Evolutionary conservation across 2,888 invertebrate genomes (phyloP).

Genomic region (Celastrina argiolus): DNA sequence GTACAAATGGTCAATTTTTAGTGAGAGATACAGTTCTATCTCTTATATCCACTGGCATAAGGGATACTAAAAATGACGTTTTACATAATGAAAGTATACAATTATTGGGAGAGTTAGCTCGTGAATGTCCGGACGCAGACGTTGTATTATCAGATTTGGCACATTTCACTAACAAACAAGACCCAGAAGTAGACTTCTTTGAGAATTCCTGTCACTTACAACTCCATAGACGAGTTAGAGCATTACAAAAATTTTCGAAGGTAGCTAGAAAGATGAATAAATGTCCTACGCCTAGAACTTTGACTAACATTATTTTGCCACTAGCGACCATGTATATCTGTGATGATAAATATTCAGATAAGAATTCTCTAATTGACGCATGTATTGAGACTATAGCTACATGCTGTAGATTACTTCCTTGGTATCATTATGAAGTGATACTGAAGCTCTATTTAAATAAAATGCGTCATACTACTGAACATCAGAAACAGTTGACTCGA

Average conservation of each 20-base stretch:
- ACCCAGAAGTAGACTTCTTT: constrained; percentile 95
- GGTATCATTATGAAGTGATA: constrained; percentile 92
- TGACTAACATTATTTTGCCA: constrained; percentile 92
- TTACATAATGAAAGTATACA: constrained; percentile 88
- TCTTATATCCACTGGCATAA: constrained; percentile 84
- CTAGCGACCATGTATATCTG: constrained; percentile 88
- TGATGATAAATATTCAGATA: constrained; percentile 84
- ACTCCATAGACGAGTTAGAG: constrained; percentile 89
- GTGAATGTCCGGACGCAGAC: constrained; percentile 84
- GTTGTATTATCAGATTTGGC: constrained; percentile 84
- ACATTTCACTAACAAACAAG: constrained; percentile 81
- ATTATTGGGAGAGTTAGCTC: constrained; percentile 85
- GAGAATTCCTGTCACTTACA: constrained; percentile 94
- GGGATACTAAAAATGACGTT: constrained; percentile 82
- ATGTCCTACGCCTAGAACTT: constrained; percentile 81
- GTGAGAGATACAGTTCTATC: constrained; percentile 85
- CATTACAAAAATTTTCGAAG: constrained; percentile 85
- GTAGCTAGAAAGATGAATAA: constrained; percentile 79
- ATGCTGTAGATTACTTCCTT: constrained; percentile 87
- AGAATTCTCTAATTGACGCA: constrained; percentile 89
- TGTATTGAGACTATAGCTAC: constrained; percentile 89
- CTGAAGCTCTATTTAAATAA: constrained; percentile 88
- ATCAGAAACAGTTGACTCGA: constrained; percentile 90
- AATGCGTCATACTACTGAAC: constrained; percentile 83
- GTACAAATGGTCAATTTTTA: constrained; percentile 80